Conservation (phyloP, 2,113 vertebrate species). For the Cynopterus brachyotis region DNA sequence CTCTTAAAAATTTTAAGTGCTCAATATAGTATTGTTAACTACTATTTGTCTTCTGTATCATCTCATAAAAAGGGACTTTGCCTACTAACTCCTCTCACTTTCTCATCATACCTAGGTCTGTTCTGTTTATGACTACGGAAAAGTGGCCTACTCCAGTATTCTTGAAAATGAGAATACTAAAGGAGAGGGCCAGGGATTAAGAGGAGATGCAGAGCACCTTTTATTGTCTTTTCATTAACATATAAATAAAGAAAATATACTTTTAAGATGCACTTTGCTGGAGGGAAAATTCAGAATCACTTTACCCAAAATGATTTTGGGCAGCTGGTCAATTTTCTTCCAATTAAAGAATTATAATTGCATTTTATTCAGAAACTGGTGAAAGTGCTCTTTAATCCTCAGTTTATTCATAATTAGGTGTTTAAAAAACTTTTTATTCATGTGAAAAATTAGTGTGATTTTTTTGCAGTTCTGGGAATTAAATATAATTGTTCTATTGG, state of each 20-base stretch:
- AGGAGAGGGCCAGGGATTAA: neutral
- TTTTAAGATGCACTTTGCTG: neutral
- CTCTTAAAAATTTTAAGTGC: neutral
- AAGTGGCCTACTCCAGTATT: neutral
- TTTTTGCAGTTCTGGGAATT: neutral
- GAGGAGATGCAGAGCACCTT: neutral
- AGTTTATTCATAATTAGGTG: conserved; percentile 43
- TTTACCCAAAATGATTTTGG: neutral
- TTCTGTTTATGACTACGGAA: neutral
- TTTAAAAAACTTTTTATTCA: neutral
- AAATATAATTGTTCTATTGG: conserved; percentile 33
- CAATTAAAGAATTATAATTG: conserved; percentile 38
- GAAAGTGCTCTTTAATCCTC: conserved; percentile 11
- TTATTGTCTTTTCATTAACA: neutral
- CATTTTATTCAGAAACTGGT: conserved; percentile 5
- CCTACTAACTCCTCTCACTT: neutral
- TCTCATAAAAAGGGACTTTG: neutral
- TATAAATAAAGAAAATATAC: neutral
- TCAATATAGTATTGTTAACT: neutral
- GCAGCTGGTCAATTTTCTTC: neutral
- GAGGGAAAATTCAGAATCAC: neutral
- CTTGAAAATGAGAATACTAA: neutral
- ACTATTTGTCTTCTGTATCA: neutral
- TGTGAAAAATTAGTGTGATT: conserved; percentile 51
- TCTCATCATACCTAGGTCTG: neutral